A percentile compares a stretch with the other conserved stretches of the same genome.
Conservation (phyloP, 2,888 invertebrate genomes). For the Epicampocera succincta region DNA sequence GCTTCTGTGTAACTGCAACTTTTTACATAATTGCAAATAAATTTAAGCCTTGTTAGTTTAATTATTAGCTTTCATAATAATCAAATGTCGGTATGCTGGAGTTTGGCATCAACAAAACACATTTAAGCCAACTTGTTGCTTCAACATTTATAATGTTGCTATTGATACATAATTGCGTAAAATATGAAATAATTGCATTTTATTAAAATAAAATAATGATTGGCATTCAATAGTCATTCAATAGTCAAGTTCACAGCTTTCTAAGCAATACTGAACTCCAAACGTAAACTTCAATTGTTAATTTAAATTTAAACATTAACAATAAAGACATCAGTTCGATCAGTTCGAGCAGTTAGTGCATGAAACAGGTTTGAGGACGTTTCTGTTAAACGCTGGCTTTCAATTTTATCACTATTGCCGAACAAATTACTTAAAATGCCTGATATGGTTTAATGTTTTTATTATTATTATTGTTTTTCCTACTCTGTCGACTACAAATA, state of each 20-base stretch:
- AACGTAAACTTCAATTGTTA: neutral
- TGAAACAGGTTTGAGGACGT: slow-evolving; percentile 30
- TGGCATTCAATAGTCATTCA: neutral
- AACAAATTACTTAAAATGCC: slow-evolving; percentile 23
- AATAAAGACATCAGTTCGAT: slow-evolving; percentile 9
- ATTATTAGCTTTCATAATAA: no score
- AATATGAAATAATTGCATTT: neutral
- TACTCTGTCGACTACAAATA: slow-evolving; percentile 27
- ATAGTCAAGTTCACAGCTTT: slow-evolving; percentile 31
- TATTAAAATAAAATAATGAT: neutral
- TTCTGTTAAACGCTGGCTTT: neutral
- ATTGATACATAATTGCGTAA: neutral
- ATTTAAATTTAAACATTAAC: slow-evolving; percentile 14
- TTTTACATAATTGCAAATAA: no score
- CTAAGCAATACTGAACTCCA: neutral
- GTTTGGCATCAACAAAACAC: no score
- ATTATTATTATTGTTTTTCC: slow-evolving; percentile 1
- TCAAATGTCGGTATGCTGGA: no score
- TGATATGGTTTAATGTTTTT: slow-evolving; percentile 5
- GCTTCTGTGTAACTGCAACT: no score
- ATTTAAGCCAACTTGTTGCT: neutral
- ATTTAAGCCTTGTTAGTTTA: no score
- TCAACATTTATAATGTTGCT: neutral
- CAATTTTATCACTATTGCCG: neutral
- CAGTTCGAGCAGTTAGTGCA: slow-evolving; percentile 7